Evolutionary conservation across 2,797 vertebrate genomes (phyloP), one percentile per base, ranked within the genome.

Genomic region (Leontopithecus rosalia): DNA sequence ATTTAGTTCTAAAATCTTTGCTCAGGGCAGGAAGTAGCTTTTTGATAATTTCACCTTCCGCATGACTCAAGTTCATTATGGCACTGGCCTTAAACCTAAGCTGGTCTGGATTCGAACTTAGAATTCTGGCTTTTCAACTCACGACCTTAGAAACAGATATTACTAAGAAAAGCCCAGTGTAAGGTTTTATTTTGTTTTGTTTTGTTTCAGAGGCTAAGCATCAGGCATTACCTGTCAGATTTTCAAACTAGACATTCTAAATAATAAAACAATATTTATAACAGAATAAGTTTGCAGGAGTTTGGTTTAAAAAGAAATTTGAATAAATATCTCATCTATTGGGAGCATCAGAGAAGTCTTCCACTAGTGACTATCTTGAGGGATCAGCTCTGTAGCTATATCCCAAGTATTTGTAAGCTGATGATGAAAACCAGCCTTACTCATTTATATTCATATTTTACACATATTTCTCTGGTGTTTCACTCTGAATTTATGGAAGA

Each of bases 11-110:
- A 90, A 97, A 98, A 97, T 98, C 96, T 98, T 97, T 98, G 95
- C 98, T 95, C 39, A 94, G 64, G 97, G 97, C 98, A 96, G 91
- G 98, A 98, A 94, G 91, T 91, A 98, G 94, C 87, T 97, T 88
- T 97, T 98, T 98, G 97, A 98, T 98, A 97, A 98, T 98, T 98
- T 98, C 98, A 97, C 98, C 96, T 98, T 98, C 97, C 95, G 93
- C 95, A 97, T 98, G 98, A 98, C 97, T 98, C 97, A 96, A 96
- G 98, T 98, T 98, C 95, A 98, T 98, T 97, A 95, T 97, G 98
- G 97, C 87, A 90, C 88, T 95, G 36, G 89, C 96, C 97, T 98
- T 96, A 98, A 98, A 98, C 89, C 96, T 97, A 96, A 98, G 94
- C 73, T 97, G 95, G 97, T 98, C 97, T 96, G 97, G 96, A 97